Conservation (phyloP, 2,888 invertebrate species). For the Eudemis profundana region DNA sequence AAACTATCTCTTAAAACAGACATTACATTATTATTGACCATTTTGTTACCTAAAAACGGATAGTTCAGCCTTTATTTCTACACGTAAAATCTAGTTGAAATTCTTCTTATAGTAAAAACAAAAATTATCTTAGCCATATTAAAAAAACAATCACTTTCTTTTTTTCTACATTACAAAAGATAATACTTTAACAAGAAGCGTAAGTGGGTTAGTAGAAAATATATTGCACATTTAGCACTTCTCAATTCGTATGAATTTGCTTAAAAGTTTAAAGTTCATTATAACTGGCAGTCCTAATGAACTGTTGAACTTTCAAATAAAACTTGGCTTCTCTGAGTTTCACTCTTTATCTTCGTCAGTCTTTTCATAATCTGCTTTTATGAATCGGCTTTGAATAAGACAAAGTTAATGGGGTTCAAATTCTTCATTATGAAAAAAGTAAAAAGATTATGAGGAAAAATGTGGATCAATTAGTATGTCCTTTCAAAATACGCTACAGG, state of each 20-base stretch:
- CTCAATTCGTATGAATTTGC: conserved; percentile 23
- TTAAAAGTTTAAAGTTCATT: conserved; percentile 33
- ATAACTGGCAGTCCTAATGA: conserved; percentile 25
- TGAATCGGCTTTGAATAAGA: conserved; percentile 25
- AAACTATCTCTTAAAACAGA: no score
- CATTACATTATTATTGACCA: no score
- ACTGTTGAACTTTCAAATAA: conserved; percentile 27
- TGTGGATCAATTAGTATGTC: no score
- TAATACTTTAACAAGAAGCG: neutral
- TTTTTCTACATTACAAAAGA: no score
- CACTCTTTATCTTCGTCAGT: conserved; percentile 31
- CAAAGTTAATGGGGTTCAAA: conserved; percentile 5
- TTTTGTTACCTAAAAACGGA: no score
- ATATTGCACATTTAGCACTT: neutral
- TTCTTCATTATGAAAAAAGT: neutral
- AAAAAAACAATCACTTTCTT: no score
- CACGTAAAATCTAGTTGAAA: no score
- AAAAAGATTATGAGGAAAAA: neutral
- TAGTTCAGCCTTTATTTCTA: no score
- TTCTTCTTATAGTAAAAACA: no score
- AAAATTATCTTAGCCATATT: no score
- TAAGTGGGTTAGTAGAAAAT: neutral
- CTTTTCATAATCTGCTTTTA: conserved; percentile 25
- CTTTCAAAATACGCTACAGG: no score
- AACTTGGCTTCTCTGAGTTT: conserved; percentile 13